Percentiles rank a stretch among this genome's conserved stretches.
Conservation (phyloP, 2,888 invertebrate genomes). For the Stenolophus ochropezus region DNA sequence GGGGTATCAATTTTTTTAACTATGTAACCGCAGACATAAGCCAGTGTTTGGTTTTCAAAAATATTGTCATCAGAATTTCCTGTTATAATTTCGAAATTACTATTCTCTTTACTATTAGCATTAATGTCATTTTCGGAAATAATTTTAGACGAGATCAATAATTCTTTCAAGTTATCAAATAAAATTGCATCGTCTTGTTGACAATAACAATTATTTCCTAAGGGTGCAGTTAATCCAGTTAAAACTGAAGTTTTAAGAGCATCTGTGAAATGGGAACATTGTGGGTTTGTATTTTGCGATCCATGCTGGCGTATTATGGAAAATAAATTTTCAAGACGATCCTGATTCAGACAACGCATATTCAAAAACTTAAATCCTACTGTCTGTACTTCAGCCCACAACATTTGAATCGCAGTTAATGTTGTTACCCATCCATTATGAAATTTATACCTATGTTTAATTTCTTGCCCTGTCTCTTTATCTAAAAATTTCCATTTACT, state of each 20-base stretch:
- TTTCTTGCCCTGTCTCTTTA: background rate
- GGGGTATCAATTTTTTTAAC: background rate
- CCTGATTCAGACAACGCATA: background rate
- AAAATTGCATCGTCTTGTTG: background rate
- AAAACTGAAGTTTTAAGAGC: background rate
- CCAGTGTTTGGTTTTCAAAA: background rate
- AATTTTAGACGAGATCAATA: background rate
- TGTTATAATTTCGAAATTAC: background rate
- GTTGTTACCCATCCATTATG: background rate
- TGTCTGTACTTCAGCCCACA: background rate
- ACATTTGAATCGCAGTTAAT: background rate
- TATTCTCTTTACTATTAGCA: background rate
- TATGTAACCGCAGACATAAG: background rate
- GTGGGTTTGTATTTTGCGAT: background rate
- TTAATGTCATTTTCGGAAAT: no score
- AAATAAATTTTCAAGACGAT: background rate
- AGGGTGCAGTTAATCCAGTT: constrained; percentile 2
- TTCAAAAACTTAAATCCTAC: background rate
- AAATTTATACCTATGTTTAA: background rate
- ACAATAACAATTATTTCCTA: background rate
- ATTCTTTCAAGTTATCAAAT: background rate
- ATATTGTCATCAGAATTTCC: background rate
- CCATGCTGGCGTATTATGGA: background rate
- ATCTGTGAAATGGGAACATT: background rate
- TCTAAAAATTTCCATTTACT: background rate